These are phyloP conservation scores for Pristionchus maxplancki DNA, from an alignment of 2,888 invertebrate genomes.

Conservation along the genomic window DNA sequence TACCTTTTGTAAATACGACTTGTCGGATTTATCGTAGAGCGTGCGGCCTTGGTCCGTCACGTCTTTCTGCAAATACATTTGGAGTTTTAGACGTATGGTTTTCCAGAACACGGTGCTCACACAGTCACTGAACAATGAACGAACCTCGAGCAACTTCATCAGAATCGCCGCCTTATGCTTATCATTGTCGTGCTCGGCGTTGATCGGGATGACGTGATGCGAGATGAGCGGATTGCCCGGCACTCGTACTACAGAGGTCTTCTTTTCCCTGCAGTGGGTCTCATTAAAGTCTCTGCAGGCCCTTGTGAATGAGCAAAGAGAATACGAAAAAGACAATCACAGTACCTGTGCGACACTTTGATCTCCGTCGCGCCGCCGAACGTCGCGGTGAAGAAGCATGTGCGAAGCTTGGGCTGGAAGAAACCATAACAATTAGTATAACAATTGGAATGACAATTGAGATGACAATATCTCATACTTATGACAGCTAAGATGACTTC, in stretches of 20 bases:
- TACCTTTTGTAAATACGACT: neutral
- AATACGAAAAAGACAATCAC: neutral
- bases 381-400: slow-evolving; percentile 42
- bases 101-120: no score
- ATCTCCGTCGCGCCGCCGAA: neutral
- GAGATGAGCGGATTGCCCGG: slow-evolving; percentile 38
- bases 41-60: neutral
- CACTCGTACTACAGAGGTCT: neutral
- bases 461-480: no score
- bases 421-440: no score
- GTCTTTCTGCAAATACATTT: slow-evolving; percentile 38
- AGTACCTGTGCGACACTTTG: neutral
- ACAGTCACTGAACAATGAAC: no score
- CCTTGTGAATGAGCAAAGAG: no score
- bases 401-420: neutral
- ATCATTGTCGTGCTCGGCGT: neutral
- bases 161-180: neutral
- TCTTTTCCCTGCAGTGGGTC: neutral
- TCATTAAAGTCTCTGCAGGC: neutral
- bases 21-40: neutral
- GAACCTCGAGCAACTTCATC: neutral
- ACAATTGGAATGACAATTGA: no score
- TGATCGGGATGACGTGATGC: slow-evolving; percentile 19
- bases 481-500: no score
- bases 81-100: no score